These are phyloP conservation scores for Helogale parvula DNA, from an alignment of 2,113 vertebrate species.

Conservation along the genomic window DNA sequence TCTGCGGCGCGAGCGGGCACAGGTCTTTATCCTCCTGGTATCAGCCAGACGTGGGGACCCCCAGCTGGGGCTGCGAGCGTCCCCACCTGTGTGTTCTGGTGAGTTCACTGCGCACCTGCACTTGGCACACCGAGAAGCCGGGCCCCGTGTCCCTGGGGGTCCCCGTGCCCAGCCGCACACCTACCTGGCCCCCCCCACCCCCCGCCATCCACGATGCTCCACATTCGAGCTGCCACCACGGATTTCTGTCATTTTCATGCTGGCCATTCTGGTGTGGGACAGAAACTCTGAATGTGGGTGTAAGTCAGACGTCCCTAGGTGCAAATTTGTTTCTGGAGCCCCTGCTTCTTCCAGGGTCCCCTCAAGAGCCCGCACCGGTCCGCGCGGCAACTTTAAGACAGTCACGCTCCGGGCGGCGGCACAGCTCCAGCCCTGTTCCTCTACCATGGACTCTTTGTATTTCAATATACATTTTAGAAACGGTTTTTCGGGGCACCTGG, in stretches of 20 bases:
- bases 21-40: accelerated
- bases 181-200: too few relatives aligned
- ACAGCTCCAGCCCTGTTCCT: neutral
- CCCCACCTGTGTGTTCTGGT: neutral
- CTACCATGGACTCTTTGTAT: neutral
- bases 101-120: accelerated
- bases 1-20: neutral
- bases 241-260: neutral
- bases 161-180: too few relatives aligned
- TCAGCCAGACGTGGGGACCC: accelerated
- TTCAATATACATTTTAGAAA: neutral
- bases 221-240: accelerated
- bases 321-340: neutral
- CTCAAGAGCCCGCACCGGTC: neutral
- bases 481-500: too few relatives aligned
- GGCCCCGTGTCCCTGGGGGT: too few relatives aligned
- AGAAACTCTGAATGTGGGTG: neutral
- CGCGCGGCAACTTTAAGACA: too few relatives aligned
- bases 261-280: neutral
- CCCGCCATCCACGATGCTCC: too few relatives aligned
- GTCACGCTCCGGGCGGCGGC: accelerated
- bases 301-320: neutral
- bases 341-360: neutral
- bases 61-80: accelerated
- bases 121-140: neutral